Evolutionary conservation across 2,888 invertebrate genomes (phyloP).

Genomic region (Sipha maydis): DNA sequence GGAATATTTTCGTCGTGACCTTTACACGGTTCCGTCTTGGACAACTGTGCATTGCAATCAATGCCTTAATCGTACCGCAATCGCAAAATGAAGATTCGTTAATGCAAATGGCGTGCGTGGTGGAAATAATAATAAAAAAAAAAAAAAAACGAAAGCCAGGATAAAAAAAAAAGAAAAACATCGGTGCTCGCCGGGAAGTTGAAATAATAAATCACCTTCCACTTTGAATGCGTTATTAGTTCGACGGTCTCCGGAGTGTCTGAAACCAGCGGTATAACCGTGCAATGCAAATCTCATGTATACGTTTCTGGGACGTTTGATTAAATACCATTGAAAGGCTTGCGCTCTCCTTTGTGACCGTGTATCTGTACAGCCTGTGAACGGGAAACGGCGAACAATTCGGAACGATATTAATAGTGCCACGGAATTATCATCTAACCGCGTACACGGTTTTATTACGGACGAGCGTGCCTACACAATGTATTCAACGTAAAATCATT

Average conservation of each 20-base stretch:
- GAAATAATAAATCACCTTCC: slow-evolving; percentile 42
- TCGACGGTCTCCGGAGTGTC: not conserved
- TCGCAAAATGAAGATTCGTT: too few relatives aligned
- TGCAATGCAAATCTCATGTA: slow-evolving; percentile 34
- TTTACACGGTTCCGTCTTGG: too few relatives aligned
- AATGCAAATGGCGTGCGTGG: not conserved
- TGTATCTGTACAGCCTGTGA: not conserved
- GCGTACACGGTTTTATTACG: not conserved
- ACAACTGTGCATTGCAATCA: too few relatives aligned
- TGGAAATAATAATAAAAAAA: not conserved
- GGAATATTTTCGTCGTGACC: too few relatives aligned
- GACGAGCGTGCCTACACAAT: not conserved
- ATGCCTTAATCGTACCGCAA: too few relatives aligned
- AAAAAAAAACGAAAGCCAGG: not conserved
- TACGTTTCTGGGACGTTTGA: slow-evolving; percentile 23
- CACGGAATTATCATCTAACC: not conserved
- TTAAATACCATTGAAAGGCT: slow-evolving; percentile 14
- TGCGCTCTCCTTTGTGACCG: not conserved
- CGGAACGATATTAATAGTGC: not conserved
- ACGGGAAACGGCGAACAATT: not conserved
- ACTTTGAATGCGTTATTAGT: slow-evolving; percentile 8
- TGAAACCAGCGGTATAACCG: slow-evolving; percentile 13
- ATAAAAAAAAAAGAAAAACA: slow-evolving; percentile 8
- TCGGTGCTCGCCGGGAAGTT: not conserved
- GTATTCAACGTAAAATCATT: too few relatives aligned